Percentiles rank a stretch among this genome's conserved stretches.
phyloP scores from a whole-genome alignment of 2,797 vertebrate species.

The Brachyalestes nurse region DNA sequence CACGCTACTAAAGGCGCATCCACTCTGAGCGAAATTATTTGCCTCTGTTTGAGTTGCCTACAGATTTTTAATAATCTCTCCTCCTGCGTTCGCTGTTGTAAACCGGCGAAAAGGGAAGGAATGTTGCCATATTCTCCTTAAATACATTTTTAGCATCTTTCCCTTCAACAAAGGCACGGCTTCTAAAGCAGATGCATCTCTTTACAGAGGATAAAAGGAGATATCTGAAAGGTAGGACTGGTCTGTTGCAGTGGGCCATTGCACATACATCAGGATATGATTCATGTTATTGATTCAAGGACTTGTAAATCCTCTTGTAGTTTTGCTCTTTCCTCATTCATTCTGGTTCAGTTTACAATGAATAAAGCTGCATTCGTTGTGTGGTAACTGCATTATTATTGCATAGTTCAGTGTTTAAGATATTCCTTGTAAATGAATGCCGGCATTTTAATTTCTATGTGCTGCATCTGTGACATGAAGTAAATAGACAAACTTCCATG shows the following conservation, averaged over 20 bases:
- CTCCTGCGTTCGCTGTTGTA: neutral
- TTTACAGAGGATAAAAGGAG: conserved; percentile 52
- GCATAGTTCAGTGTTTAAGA: neutral
- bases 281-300: neutral
- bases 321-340: neutral
- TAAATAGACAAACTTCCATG: neutral
- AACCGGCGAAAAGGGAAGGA: neutral
- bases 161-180: neutral
- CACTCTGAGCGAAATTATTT: conserved; percentile 9
- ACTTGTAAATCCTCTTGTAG: neutral
- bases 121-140: conserved; percentile 2
- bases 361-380: neutral
- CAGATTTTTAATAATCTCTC: conserved; percentile 14
- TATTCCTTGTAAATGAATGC: conserved; percentile 17
- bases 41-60: conserved; percentile 15
- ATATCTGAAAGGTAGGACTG: conserved; percentile 57
- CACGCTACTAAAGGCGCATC: conserved; percentile 3
- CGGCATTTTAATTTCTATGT: neutral
- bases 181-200: conserved; percentile 59
- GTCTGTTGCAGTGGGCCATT: neutral
- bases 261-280: neutral
- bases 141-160: neutral
- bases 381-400: neutral
- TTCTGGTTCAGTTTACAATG: neutral
- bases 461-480: neutral